Percentiles rank a stretch among this genome's conserved stretches.
Evolutionary conservation across 30 jellyfish, hydroid and myxozoan species (phyloP).

Genomic region (Mastigias papua): DNA sequence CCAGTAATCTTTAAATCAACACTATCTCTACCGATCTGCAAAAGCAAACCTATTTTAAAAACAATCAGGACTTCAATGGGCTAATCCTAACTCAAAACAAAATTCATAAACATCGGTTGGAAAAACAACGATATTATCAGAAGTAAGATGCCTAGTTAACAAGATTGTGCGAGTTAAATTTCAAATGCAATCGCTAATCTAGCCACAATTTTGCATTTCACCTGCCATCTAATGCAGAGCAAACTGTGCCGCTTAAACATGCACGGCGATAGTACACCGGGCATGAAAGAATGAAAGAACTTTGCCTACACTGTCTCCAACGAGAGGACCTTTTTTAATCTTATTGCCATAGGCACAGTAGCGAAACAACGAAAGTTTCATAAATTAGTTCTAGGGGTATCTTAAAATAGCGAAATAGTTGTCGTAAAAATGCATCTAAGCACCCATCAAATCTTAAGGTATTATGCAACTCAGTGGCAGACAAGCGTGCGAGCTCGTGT

Average conservation of each 20-base stretch:
- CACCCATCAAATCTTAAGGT: too few species aligned
- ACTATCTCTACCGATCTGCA: neutral
- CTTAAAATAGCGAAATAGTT: too few species aligned
- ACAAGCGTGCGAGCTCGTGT: too few species aligned
- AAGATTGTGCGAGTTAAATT: neutral
- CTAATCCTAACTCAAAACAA: neutral
- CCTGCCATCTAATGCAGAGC: neutral
- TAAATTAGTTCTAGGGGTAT: neutral
- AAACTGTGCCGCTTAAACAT: neutral
- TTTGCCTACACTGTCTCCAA: too few species aligned
- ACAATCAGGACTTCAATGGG: neutral
- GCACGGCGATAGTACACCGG: neutral
- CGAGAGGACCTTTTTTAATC: too few species aligned
- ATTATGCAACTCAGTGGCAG: too few species aligned
- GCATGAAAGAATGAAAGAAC: neutral
- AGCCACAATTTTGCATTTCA: neutral
- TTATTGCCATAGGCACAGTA: too few species aligned
- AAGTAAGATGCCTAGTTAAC: conserved; percentile 11
- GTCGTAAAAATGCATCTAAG: too few species aligned
- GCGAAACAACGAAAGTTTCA: too few species aligned
- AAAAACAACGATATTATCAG: neutral
- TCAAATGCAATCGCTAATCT: conserved; percentile 20
- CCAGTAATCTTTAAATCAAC: conserved; percentile 14
- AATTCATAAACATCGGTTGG: conserved; percentile 30
- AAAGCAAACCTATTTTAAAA: neutral